phyloP scores from a whole-genome alignment of 2,888 invertebrate species.

The Phymatocera aterrima region DNA sequence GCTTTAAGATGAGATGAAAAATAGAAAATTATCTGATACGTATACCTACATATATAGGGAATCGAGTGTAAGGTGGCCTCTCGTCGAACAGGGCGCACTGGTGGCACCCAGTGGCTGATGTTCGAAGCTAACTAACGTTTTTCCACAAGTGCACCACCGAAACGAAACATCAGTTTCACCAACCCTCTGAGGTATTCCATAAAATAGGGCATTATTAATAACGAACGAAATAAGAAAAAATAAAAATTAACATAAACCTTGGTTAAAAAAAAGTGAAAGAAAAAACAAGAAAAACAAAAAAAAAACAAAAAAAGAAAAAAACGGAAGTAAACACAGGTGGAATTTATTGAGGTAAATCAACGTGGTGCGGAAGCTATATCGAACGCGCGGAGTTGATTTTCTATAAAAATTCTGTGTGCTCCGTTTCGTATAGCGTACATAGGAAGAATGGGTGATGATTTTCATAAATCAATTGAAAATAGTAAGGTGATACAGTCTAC shows the following conservation, averaged over 20 bases:
- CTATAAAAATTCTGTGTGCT: background rate
- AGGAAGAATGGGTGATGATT: conserved; percentile 31
- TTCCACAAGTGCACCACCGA: conserved; percentile 70
- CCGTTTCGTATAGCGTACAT: background rate
- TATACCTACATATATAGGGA: background rate
- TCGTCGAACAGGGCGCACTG: conserved; percentile 56
- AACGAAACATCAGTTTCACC: conserved; percentile 68
- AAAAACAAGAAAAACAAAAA: background rate
- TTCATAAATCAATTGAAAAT: conserved; percentile 24
- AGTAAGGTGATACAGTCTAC: background rate
- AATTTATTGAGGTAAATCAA: conserved; percentile 1
- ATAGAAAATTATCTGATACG: conserved; percentile 32
- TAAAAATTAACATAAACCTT: background rate
- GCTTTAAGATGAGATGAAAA: background rate
- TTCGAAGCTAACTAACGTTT: conserved; percentile 59
- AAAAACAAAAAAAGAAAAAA: background rate
- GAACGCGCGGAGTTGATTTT: background rate
- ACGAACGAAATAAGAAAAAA: background rate
- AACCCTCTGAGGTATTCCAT: conserved; percentile 44
- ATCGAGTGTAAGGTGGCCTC: conserved; percentile 56
- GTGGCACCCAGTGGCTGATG: conserved; percentile 66
- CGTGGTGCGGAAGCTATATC: background rate
- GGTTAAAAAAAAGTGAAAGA: background rate
- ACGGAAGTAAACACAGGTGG: background rate
- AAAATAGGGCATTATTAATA: conserved; percentile 21